A percentile compares a stretch with the other conserved stretches of the same genome.
Evolutionary conservation across 2,113 vertebrate genomes (phyloP).

Genomic region (Onychorhynchus coronatus): DNA sequence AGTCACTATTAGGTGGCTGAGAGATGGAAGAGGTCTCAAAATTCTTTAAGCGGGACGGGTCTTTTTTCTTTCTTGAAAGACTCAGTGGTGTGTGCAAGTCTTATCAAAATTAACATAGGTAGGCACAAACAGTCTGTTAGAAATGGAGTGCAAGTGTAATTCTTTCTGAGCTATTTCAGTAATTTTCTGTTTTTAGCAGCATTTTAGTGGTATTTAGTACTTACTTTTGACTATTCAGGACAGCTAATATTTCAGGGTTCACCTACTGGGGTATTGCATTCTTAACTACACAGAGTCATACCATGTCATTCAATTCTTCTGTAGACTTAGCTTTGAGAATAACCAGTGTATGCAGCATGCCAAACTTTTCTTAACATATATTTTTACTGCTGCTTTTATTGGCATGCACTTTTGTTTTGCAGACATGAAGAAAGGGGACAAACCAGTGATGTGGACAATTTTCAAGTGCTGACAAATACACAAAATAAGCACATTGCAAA

Average conservation of each 20-base stretch:
- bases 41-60: not conserved
- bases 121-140: not conserved
- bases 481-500: conserved; percentile 1
- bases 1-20: not conserved
- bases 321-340: not conserved
- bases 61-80: not conserved
- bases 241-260: not conserved
- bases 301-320: not conserved
- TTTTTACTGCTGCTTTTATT: conserved; percentile 8
- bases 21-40: not conserved
- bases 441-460: not conserved
- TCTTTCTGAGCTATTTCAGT: not conserved
- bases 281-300: not conserved
- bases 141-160: not conserved
- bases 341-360: not conserved
- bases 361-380: not conserved
- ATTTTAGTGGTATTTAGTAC: not conserved
- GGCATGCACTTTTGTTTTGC: not conserved
- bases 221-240: not conserved
- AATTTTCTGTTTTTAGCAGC: not conserved
- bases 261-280: not conserved
- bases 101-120: not conserved
- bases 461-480: not conserved
- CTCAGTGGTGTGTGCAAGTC: not conserved
- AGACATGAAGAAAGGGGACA: not conserved